Base-by-base conservation (phyloP, 2,113 vertebrate genomes). In the Origma solitaria region DNA sequence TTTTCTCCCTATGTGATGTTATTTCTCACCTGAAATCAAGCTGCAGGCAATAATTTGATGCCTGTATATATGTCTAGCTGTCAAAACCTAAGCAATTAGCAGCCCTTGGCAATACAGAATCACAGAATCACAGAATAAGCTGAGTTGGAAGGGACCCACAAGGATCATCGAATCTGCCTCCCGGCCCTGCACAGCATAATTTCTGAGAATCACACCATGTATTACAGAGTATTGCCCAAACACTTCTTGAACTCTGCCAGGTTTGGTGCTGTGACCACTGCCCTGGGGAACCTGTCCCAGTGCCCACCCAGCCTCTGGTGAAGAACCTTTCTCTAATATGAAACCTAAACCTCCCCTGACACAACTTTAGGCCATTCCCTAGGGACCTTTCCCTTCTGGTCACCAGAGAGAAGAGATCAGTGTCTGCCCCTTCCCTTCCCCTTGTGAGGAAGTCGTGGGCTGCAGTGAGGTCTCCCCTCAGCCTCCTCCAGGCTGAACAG, bases 131-230 rank as follows among this genome's bases (percentile, higher is more conserved):
- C 38, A 45, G 54, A 38, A 28, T 38, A 24, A 53, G 18, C 38
- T 53, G 64, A 53, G 15, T 16, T 53, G 64, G n/a, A n/a, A 45
- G 47, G n/a, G 8, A 28, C 13, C 19, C 28, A n/a, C 38, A n/a
- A 38, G n/a, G 23, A 16, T 38, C 47, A 45, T 31, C 0, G 3
- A 35, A 25, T 45, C 23, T 15, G 22, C 1, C 15, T n/a, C 47
- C 62, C 10, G 4, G 25, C 21, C 11, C 27, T 58, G 21, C 62
- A 58, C 9, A 68, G 18, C 27, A 15, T 4, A 37, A 28, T 23
- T 38, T 23, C 22, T 19, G 27, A 30, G 45, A 53, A 13, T 37
- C 22, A 37, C 45, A 45, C 27, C 11, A 1, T 19, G 22, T 45
- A 22, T 10, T 10, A 7, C 12, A 69, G 64, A 53, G 28, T 33